Conservation (phyloP, 1,140 invertebrate genomes). For the Sogatella furcifera region DNA sequence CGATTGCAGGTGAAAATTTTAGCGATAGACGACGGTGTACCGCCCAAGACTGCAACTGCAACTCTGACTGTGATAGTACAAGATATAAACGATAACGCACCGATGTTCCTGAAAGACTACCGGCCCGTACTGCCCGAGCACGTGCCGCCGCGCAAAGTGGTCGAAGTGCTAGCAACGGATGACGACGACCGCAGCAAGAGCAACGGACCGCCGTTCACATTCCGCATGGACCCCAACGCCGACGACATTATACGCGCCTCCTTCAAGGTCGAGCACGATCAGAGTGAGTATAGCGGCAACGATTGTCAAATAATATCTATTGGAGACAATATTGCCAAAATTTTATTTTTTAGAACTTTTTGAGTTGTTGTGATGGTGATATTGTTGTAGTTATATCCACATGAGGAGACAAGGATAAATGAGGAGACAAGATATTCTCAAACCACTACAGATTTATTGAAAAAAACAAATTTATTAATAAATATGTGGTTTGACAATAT, state of each 20-base stretch:
- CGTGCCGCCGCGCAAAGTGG: conserved; percentile 75
- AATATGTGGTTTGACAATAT: too few species aligned
- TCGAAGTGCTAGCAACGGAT: conserved; percentile 89
- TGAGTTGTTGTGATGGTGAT: too few species aligned
- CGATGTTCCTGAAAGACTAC: conserved; percentile 84
- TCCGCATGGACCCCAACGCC: conserved; percentile 82
- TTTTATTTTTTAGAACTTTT: too few species aligned
- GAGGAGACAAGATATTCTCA: too few species aligned
- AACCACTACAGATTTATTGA: too few species aligned
- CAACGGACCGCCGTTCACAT: conserved; percentile 91
- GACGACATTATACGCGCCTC: conserved; percentile 84
- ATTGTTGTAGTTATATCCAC: too few species aligned
- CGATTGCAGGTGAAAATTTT: conserved; percentile 71
- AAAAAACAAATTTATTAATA: too few species aligned
- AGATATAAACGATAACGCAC: conserved; percentile 93
- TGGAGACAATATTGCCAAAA: too few species aligned
- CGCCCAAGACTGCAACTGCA: conserved; percentile 89
- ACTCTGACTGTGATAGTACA: conserved; percentile 89
- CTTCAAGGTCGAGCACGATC: conserved; percentile 90
- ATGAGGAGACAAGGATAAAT: too few species aligned
- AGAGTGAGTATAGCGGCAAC: conserved; percentile 50
- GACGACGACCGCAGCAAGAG: conserved; percentile 88
- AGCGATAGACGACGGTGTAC: conserved; percentile 89
- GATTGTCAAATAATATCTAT: too few species aligned
- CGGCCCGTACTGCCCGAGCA: conserved; percentile 86